phyloP scores from a whole-genome alignment of 2,113 vertebrate species.

The Clarias macrocephalus region DNA sequence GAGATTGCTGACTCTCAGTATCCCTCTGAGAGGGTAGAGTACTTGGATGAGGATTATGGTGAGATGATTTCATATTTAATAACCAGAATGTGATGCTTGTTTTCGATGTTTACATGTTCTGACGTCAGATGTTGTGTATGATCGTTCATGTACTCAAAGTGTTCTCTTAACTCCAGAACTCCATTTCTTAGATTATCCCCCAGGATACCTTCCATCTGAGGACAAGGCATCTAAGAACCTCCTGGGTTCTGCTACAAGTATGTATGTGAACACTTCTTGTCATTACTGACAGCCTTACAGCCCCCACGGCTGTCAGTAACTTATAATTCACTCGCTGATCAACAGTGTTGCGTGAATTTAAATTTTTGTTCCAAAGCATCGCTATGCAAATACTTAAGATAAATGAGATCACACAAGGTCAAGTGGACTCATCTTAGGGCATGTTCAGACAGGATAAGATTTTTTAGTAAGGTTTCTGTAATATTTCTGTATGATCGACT shows the following conservation, averaged over 20 bases:
- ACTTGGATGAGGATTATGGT: slow-evolving; percentile 96
- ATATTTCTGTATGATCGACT: neutral
- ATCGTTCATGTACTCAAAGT: slow-evolving; percentile 17
- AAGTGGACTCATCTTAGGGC: neutral
- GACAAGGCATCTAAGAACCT: slow-evolving; percentile 95
- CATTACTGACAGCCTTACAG: neutral
- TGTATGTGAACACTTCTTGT: slow-evolving; percentile 59
- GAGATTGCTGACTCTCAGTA: slow-evolving; percentile 97
- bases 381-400: neutral
- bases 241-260: slow-evolving; percentile 95
- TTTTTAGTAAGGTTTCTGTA: neutral
- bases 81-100: neutral
- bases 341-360: neutral
- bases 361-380: neutral
- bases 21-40: slow-evolving; percentile 88
- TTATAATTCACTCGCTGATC: neutral
- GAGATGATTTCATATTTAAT: slow-evolving; percentile 46
- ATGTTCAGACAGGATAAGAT: neutral
- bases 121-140: neutral
- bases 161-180: slow-evolving; percentile 42
- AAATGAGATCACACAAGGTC: neutral
- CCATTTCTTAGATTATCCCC: slow-evolving; percentile 82
- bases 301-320: neutral
- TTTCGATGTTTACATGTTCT: neutral
- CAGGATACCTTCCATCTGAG: slow-evolving; percentile 87